Conservation (phyloP, 1,140 invertebrate species). For the Aradophagus sp. region DNA sequence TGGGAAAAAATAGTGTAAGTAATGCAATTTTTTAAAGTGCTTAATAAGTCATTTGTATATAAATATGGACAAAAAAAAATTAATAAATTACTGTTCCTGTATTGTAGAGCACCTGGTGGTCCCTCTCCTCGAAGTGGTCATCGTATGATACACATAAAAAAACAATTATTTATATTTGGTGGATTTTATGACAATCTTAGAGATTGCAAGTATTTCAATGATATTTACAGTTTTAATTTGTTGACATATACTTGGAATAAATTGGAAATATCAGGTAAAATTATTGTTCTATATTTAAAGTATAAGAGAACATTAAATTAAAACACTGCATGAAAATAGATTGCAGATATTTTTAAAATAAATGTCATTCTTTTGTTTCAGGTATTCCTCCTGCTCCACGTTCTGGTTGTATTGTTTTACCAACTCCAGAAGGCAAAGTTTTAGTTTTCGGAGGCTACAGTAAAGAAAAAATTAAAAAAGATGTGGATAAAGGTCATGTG, state of each 20-base stretch:
- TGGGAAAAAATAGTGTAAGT: conserved; percentile 88
- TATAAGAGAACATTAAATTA: no score
- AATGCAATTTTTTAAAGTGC: conserved; percentile 12
- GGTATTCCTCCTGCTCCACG: conserved; percentile 80
- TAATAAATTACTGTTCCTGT: no score
- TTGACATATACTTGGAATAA: conserved; percentile 88
- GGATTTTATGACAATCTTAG: conserved; percentile 93
- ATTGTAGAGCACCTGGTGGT: conserved; percentile 79
- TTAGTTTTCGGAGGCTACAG: conserved; percentile 92
- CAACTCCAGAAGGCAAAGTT: conserved; percentile 74
- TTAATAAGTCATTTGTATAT: no score
- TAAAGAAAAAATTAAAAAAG: conserved; percentile 85
- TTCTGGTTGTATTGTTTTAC: conserved; percentile 81
- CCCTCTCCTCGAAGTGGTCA: conserved; percentile 93
- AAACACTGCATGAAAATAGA: no score
- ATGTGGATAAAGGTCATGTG: conserved; percentile 86
- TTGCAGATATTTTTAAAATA: no score
- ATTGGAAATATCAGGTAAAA: conserved; percentile 79
- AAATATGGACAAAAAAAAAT: no score
- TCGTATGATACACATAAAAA: conserved; percentile 88
- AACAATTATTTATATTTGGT: conserved; percentile 90
- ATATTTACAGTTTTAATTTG: conserved; percentile 88
- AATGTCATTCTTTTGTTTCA: no score
- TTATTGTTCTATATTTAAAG: no score
- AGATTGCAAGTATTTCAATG: conserved; percentile 93